These are phyloP conservation scores for Mohoua ochrocephala DNA, from an alignment of 2,113 vertebrate species.

Conservation along the genomic window DNA sequence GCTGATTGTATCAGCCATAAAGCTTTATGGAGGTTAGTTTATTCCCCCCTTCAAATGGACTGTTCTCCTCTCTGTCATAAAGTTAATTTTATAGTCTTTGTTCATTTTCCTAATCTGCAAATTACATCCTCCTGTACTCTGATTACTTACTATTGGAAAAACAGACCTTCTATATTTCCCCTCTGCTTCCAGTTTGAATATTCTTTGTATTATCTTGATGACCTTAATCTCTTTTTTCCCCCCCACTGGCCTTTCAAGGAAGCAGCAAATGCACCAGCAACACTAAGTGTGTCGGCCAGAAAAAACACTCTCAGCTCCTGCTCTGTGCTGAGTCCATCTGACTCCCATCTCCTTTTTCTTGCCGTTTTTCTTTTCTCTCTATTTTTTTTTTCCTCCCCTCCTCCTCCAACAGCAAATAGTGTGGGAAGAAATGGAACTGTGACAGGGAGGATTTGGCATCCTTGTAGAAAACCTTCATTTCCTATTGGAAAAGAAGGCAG, in stretches of 20 bases:
- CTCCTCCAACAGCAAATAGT: not conserved
- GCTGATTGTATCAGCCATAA: constrained; percentile 44
- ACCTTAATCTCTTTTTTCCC: constrained; percentile 67
- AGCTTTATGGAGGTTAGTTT: constrained; percentile 36
- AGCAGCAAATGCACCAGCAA: constrained; percentile 28
- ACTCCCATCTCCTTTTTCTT: not conserved
- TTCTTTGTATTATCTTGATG: constrained; percentile 76
- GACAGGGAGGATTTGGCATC: constrained; percentile 13
- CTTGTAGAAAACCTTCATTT: constrained; percentile 42
- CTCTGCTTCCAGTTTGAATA: constrained; percentile 75
- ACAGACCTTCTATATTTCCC: constrained; percentile 60
- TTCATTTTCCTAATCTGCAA: constrained; percentile 79
- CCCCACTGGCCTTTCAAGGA: constrained; percentile 48
- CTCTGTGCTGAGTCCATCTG: not conserved
- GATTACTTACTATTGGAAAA: constrained; percentile 77
- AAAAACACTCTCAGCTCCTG: constrained; percentile 24
- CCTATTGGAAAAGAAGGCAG: constrained; percentile 36
- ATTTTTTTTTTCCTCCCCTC: not conserved
- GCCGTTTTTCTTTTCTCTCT: not conserved
- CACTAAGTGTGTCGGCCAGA: not conserved
- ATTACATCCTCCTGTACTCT: constrained; percentile 77
- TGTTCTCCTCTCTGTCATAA: constrained; percentile 60
- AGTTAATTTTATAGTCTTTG: constrained; percentile 82
- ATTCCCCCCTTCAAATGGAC: constrained; percentile 27
- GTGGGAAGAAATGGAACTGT: constrained; percentile 21